These are phyloP conservation scores for Drosophila punjabiensis DNA, from an alignment of 1,140 invertebrate species.

Conservation along the genomic window DNA sequence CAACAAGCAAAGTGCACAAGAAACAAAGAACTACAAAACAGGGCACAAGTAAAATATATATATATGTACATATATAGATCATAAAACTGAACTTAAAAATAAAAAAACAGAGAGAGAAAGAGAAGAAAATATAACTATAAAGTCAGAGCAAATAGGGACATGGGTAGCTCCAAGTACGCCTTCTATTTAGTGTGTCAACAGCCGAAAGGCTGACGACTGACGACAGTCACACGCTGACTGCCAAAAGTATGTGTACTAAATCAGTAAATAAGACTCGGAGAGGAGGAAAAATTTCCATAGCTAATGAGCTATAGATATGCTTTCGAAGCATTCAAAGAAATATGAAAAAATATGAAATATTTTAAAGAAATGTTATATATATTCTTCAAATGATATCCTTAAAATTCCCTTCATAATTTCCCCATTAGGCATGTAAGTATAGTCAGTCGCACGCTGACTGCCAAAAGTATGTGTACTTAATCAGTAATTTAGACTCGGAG, in stretches of 20 bases:
- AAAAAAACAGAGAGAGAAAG: background rate
- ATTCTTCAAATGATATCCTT: background rate
- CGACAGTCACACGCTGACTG: conserved; percentile 6
- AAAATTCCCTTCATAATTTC: background rate
- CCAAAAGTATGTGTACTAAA: conserved; percentile 2
- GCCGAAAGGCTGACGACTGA: conserved; percentile 5
- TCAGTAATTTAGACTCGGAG: background rate
- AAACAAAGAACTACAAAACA: conserved; percentile 24
- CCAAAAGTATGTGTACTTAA: conserved; percentile 2
- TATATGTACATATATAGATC: conserved; percentile 7
- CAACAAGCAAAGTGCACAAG: conserved; percentile 38
- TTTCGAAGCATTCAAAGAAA: too few relatives aligned
- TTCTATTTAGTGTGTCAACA: background rate
- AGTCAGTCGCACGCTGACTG: conserved; percentile 4
- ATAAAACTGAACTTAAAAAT: conserved; percentile 47
- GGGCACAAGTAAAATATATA: conserved; percentile 8
- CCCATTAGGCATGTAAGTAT: background rate
- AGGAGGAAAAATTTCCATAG: background rate
- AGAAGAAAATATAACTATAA: conserved; percentile 54
- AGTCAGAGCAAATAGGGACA: conserved; percentile 58
- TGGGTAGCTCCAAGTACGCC: background rate
- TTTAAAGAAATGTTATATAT: background rate
- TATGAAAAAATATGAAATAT: background rate
- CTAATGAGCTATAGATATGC: too few relatives aligned
- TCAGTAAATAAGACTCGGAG: background rate